A percentile compares a stretch with the other conserved stretches of the same genome.
Evolutionary conservation across 2,888 invertebrate genomes (phyloP).

Genomic region (Tipula unca): DNA sequence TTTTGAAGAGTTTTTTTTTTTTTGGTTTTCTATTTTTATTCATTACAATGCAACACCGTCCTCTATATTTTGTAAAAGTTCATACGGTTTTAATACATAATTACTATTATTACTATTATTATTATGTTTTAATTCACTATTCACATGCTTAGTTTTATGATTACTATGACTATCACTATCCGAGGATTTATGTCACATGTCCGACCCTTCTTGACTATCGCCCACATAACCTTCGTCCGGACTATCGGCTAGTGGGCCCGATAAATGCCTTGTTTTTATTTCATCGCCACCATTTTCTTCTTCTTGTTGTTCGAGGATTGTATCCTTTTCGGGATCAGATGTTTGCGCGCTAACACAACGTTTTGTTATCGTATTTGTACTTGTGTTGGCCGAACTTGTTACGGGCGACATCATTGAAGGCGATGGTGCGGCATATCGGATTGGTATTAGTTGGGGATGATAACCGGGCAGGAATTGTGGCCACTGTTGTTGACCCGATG

Average conservation of each 20-base stretch:
- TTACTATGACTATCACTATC: neutral
- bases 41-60: constrained; percentile 39
- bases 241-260: constrained; percentile 58
- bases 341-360: constrained; percentile 56
- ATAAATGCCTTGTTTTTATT: constrained; percentile 42
- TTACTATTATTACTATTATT: constrained; percentile 18
- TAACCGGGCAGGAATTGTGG: constrained; percentile 47
- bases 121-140: neutral
- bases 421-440: constrained; percentile 27
- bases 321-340: constrained; percentile 43
- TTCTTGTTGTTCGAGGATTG: constrained; percentile 39
- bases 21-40: neutral
- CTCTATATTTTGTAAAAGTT: constrained; percentile 30
- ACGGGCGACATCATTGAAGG: constrained; percentile 26
- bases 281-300: constrained; percentile 38
- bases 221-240: constrained; percentile 85
- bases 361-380: constrained; percentile 41
- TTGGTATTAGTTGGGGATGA: constrained; percentile 35
- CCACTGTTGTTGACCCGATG: constrained; percentile 41
- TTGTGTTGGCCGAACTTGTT: constrained; percentile 27
- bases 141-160: neutral
- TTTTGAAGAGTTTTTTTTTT: too few species aligned
- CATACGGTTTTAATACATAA: constrained; percentile 16
- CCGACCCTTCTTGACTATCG: constrained; percentile 56
- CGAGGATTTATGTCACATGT: constrained; percentile 51